A percentile compares a stretch with the other conserved stretches of the same genome.
Evolutionary conservation across 2,888 invertebrate genomes (phyloP).

Genomic region (Leucophora obtusa): DNA sequence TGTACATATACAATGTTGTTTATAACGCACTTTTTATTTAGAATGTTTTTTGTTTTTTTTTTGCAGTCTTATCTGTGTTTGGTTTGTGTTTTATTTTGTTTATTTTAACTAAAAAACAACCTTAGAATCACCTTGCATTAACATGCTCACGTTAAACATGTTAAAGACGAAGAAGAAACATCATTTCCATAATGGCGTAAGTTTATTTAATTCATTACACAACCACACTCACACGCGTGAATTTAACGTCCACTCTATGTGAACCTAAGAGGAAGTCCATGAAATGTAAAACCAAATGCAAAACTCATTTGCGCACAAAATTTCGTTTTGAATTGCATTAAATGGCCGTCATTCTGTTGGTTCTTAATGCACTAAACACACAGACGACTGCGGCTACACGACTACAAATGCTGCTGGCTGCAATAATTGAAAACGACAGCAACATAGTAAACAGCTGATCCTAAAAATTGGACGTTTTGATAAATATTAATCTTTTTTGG

Average conservation of each 20-base stretch:
- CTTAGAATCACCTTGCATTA: constrained; percentile 29
- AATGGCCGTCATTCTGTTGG: constrained; percentile 28
- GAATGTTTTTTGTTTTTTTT: neutral
- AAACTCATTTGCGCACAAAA: constrained; percentile 44
- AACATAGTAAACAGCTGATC: too few species aligned
- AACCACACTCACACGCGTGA: neutral
- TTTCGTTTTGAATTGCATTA: constrained; percentile 28
- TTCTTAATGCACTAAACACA: too few species aligned
- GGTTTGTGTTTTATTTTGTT: constrained; percentile 6
- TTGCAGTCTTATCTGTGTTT: neutral
- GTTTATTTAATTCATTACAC: constrained; percentile 58
- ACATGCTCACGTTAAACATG: constrained; percentile 34
- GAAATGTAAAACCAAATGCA: constrained; percentile 38
- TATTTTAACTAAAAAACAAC: constrained; percentile 9
- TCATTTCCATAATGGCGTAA: constrained; percentile 57
- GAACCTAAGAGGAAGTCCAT: constrained; percentile 24
- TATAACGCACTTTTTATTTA: constrained; percentile 9
- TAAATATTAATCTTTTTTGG: too few species aligned
- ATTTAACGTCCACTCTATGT: neutral
- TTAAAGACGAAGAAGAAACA: constrained; percentile 7
- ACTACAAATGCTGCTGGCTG: too few species aligned
- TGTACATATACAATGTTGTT: neutral
- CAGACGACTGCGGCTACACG: too few species aligned
- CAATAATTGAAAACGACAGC: too few species aligned
- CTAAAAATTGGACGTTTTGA: too few species aligned